A percentile compares a stretch with the other conserved stretches of the same genome.
These are phyloP conservation scores for Corynorhinus townsendii DNA, from an alignment of 2,113 vertebrate genomes.

Conservation along the genomic window DNA sequence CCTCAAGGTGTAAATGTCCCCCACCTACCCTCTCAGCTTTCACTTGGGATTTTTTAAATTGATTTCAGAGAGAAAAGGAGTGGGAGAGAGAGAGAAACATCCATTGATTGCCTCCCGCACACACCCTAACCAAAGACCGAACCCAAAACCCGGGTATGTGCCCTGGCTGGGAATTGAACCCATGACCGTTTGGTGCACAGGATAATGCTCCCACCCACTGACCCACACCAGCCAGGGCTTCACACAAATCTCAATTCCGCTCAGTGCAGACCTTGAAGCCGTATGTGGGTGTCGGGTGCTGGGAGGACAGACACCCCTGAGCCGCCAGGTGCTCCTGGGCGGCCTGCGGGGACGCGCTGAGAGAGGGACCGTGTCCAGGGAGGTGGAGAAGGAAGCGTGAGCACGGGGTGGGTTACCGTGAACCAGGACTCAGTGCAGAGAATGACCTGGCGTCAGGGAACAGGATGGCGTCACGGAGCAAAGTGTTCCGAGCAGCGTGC, in stretches of 20 bases:
- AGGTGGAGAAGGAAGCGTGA: background rate
- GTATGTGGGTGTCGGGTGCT: rapidly evolving
- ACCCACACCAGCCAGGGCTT: no score
- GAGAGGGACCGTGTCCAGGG: rapidly evolving
- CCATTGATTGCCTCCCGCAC: no score
- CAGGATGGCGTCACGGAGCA: background rate
- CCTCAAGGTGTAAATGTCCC: background rate
- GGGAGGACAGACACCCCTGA: background rate
- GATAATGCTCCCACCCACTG: no score
- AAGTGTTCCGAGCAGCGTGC: background rate
- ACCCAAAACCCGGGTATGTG: no score
- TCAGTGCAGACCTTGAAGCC: background rate
- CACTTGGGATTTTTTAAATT: background rate
- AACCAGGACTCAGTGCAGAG: background rate
- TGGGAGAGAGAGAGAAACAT: no score
- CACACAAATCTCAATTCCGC: background rate
- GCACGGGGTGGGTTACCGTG: background rate
- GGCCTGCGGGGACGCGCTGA: background rate
- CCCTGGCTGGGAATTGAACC: no score
- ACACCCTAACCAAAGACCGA: no score
- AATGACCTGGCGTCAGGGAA: background rate
- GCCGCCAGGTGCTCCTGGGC: rapidly evolving
- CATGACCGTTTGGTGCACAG: no score
- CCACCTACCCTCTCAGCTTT: no score
- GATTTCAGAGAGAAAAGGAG: no score